A percentile compares a stretch with the other conserved stretches of the same genome.
These are phyloP conservation scores for Spea hammondii DNA, from an alignment of 2,797 vertebrate species.

Conservation along the genomic window DNA sequence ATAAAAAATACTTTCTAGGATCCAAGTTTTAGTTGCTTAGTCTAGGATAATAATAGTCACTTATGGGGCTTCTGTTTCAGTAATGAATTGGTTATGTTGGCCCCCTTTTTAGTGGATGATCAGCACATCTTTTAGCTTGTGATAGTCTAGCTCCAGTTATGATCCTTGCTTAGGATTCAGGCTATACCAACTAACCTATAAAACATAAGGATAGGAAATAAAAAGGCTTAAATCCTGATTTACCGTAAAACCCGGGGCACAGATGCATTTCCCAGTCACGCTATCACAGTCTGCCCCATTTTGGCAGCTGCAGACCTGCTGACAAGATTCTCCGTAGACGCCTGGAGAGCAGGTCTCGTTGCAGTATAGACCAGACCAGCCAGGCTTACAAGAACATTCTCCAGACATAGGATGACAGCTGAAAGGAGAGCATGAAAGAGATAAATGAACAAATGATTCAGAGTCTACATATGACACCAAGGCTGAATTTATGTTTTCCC, in stretches of 20 bases:
- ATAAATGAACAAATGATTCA: constrained; percentile 62
- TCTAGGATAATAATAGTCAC: neutral
- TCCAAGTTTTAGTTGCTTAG: neutral
- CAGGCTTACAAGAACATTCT: constrained; percentile 84
- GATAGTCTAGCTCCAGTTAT: neutral
- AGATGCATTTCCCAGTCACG: constrained; percentile 85
- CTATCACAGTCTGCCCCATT: constrained; percentile 93
- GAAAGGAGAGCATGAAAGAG: constrained; percentile 62
- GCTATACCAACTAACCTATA: neutral
- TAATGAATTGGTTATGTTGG: neutral
- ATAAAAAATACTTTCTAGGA: neutral
- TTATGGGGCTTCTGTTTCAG: neutral
- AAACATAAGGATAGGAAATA: constrained; percentile 26
- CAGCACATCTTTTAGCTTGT: neutral
- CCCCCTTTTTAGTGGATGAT: neutral
- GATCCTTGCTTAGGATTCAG: neutral
- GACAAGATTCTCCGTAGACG: constrained; percentile 87
- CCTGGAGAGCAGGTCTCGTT: constrained; percentile 91
- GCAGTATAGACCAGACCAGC: constrained; percentile 94
- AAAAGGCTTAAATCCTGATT: constrained; percentile 44
- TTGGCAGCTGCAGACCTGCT: constrained; percentile 89
- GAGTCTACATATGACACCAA: constrained; percentile 52
- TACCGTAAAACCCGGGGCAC: constrained; percentile 94
- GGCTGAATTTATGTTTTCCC: constrained; percentile 1
- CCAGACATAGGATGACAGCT: constrained; percentile 98